Base-by-base conservation (phyloP, 2,113 vertebrate genomes). In the Piprites chloris region DNA sequence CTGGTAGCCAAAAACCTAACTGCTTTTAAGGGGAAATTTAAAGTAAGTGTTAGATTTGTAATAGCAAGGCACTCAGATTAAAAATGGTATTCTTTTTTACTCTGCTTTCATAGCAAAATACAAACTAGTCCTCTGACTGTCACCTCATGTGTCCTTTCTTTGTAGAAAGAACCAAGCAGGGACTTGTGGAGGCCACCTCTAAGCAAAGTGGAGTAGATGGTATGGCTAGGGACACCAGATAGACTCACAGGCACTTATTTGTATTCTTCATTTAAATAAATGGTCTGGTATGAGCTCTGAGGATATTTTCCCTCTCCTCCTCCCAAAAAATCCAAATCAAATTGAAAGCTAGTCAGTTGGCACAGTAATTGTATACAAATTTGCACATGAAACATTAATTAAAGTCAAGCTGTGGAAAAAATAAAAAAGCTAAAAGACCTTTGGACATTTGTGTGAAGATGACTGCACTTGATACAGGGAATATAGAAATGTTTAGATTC, bases 351-450 rank as follows among this genome's bases (percentile, higher is more conserved):
- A 72, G 84, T 94, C 94, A 82, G 8, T 67, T 85, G 32, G 42
- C 62, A 52, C 23, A n/a, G 52, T 89, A 93, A 82, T 83, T 85
- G 77, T 95, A 35, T 78, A 56, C 73, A 84, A 62, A 96, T 95
- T 84, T 97, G 39, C 77, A 86, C 66, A 81, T 81, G 91, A 94
- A 93, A 83, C 30, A 62, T 95, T 97, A 93, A 96, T 96, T 96
- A 94, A 94, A 97, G 49, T 90, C 89, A 93, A 71, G 84, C 55
- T 83, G 72, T 87, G 62, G 41, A 52, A 95, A 79, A 93, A 93
- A 42, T 76, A 1, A 44, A 86, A 81, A 75, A n/a, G 24, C 59
- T 87, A 28, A 75, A 96, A 88, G 92, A 92, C 77, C 59, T 77
- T 86, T 73, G 85, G 67, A 80, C 84, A 71, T 96, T 87, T 95